Conservation (phyloP, 2,888 invertebrate genomes). For the Calliphora vomitoria region DNA sequence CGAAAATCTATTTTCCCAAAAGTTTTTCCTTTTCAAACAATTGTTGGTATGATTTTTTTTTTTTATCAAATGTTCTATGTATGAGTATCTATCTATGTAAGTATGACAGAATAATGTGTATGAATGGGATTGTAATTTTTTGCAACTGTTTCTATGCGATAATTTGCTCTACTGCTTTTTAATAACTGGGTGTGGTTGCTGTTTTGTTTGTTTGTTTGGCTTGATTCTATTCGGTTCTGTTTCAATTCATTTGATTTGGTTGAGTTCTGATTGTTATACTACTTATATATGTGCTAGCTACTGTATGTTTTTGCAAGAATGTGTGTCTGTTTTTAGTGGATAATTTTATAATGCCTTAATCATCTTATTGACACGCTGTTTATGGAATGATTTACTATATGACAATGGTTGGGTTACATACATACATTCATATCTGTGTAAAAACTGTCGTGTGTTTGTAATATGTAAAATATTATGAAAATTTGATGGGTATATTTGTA, state of each 20-base stretch:
- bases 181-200: constrained; percentile 70
- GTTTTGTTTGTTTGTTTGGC: constrained; percentile 1
- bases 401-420: constrained; percentile 27
- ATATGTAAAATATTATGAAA: not conserved
- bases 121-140: constrained; percentile 25
- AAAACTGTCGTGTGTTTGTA: constrained; percentile 9
- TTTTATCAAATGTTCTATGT: constrained; percentile 5
- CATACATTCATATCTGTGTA: not conserved
- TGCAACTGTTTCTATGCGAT: constrained; percentile 64
- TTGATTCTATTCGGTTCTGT: constrained; percentile 27
- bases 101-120: not conserved
- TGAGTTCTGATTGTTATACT: constrained; percentile 22
- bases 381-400: constrained; percentile 60
- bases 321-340: constrained; percentile 60
- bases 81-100: not conserved
- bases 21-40: not conserved
- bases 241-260: constrained; percentile 50
- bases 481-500: constrained; percentile 18
- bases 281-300: too few relatives aligned
- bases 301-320: not conserved
- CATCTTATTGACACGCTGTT: constrained; percentile 72
- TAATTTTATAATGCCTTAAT: constrained; percentile 73
- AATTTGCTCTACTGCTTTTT: constrained; percentile 63
- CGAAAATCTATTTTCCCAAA: constrained; percentile 55
- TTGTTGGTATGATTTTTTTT: constrained; percentile 1